phyloP scores from a whole-genome alignment of 1,140 invertebrate genomes.

The Rhopalosiphum padi region DNA sequence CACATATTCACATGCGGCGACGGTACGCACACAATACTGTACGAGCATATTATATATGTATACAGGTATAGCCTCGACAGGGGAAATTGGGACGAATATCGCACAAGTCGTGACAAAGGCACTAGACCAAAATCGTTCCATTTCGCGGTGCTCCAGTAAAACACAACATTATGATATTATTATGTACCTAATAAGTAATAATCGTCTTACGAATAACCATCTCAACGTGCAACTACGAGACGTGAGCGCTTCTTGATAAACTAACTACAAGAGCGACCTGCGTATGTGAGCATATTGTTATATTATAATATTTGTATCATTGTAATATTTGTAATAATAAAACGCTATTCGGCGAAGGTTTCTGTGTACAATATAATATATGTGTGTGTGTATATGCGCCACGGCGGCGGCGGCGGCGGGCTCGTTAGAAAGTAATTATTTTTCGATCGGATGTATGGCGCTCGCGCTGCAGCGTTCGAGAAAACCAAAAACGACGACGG shows the following conservation, averaged over 20 bases:
- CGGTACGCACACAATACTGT: not conserved
- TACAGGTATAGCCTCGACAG: not conserved
- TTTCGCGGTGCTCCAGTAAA: not conserved
- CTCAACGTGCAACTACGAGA: too few relatives aligned
- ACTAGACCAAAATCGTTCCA: not conserved
- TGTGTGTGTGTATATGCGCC: not conserved
- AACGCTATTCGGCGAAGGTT: not conserved
- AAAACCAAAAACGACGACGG: not conserved
- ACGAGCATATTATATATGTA: not conserved
- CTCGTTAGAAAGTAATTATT: constrained; percentile 18
- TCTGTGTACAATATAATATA: too few relatives aligned
- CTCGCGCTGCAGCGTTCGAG: not conserved
- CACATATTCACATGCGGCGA: not conserved
- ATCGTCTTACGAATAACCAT: not conserved
- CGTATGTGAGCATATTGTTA: too few relatives aligned
- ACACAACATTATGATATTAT: not conserved
- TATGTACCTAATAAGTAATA: too few relatives aligned
- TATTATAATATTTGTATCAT: too few relatives aligned
- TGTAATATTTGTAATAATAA: not conserved
- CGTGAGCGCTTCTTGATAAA: too few relatives aligned
- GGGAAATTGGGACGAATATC: not conserved
- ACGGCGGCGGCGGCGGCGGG: not conserved
- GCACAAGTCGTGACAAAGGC: not conserved
- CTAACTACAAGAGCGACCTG: too few relatives aligned
- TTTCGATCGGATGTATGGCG: not conserved